Base-by-base conservation (phyloP, 2,113 vertebrate species). In the Anseranas semipalmata region DNA sequence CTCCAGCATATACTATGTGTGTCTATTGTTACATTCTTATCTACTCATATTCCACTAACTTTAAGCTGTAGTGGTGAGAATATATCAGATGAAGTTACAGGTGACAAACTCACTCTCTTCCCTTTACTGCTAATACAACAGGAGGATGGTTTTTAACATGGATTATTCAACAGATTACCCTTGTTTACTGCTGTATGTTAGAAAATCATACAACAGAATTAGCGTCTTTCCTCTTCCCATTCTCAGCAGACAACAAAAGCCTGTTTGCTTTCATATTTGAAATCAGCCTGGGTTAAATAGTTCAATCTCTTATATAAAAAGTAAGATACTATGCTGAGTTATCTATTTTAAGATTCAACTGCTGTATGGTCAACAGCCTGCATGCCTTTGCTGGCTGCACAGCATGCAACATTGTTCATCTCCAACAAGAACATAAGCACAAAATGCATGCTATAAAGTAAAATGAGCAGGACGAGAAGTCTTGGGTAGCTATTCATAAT, bases 301-400 rank as follows among this genome's bases (percentile, higher is more conserved):
- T 58, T 89, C n/a, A 59, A 75, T 20, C 33, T 25, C 33, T 77
- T 66, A 81, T 63, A 55, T 32, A 48, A 25, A 46, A 73, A 90
- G 62, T 39, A 77, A 89, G 89, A 84, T 55, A 59, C 8, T 48
- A 22, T 2, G 2, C 11, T 30, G 28, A 50, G 6, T 79, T 76
- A 79, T 9, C 65, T 74, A 77, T 75, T 85, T 72, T 67, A 85
- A 78, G 53, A 15, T 78, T 86, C 30, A 87, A 56, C 8, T 75
- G 28, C 28, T 71, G 5, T 19, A 72, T 12, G 30, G n/a, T 8
- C 60, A 88, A 75, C 7, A 90, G 43, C 18, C 27, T 1, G 1
- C 15, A 65, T 17, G 43, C 14, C 35, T 95, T 67, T 76, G 28
- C 32, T 2, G 2, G 39, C 39, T 75, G 19, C 73, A 81, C 2